phyloP scores from a whole-genome alignment of 2,797 vertebrate genomes.

The Cryptoblepharus egeriae region DNA sequence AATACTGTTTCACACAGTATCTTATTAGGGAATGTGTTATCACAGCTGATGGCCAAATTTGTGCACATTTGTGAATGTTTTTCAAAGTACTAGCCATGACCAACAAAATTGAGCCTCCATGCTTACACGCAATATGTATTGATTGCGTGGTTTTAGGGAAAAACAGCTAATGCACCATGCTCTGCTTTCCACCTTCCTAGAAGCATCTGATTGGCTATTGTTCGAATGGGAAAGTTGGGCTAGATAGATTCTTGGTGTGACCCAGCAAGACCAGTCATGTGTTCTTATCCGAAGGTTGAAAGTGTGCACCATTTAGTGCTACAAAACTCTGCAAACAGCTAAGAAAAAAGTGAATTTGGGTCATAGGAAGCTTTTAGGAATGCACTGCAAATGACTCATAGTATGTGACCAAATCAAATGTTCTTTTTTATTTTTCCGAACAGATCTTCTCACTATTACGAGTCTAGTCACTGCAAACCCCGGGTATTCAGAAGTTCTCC shows the following conservation, averaged over 20 bases:
- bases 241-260: not conserved
- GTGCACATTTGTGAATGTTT: no score
- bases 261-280: slow-evolving; percentile 21
- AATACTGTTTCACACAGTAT: not conserved
- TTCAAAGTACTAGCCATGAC: not conserved
- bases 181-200: not conserved
- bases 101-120: not conserved
- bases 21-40: not conserved
- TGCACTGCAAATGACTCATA: slow-evolving; percentile 13
- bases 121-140: no score
- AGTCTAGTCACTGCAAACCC: slow-evolving; percentile 87
- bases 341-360: slow-evolving; percentile 35
- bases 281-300: slow-evolving; percentile 44
- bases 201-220: not conserved
- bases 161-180: not conserved
- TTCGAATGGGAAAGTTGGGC: not conserved
- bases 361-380: slow-evolving; percentile 8
- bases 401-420: slow-evolving; percentile 51
- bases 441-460: slow-evolving; percentile 91
- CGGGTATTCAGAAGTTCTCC: slow-evolving; percentile 86
- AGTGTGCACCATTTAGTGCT: slow-evolving; percentile 43
- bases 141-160: not conserved
- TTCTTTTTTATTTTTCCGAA: slow-evolving; percentile 49
- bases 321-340: slow-evolving; percentile 44
- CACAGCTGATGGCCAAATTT: not conserved